Evolutionary conservation across 1,140 invertebrate genomes (phyloP), one percentile per base, ranked within the genome.

Genomic region (Cephus cinctus): DNA sequence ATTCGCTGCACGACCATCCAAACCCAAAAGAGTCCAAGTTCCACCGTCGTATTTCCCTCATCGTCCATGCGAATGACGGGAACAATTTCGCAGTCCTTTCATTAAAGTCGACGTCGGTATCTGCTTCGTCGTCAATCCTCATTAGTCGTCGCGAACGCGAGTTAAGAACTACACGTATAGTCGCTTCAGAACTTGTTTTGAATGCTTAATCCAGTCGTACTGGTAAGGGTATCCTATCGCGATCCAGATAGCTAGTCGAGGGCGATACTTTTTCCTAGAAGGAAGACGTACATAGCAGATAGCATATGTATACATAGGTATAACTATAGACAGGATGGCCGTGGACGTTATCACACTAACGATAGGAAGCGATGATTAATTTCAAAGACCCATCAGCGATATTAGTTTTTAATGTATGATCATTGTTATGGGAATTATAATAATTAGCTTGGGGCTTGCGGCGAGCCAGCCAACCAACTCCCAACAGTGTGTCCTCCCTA

Each of bases 341-440:
- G n/a, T n/a, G n/a, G n/a, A n/a, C n/a, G n/a, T 38, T 38, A 19
- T 40, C n/a, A 22, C 20, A 22, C 16, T 12, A 40, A 23, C 3
- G 5, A 12, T 34, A 34, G 31, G 11, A 34, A 25, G 12, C 18
- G 30, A 62, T 58, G 58, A 58, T 62, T 62, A 62, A 62, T 61
- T 61, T 50, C 18, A 12, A 47, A 18, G 19, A 60, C 39, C 48
- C 50, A 42, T 52, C 55, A 57, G 48, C 39, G 40, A 53, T 47
- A 65, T 63, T 57, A 61, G 45, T 63, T 65, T 63, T 63, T 59
- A 59, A 65, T 54, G 46, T 23, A 47, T 22, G 25, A 53, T 21
- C 50, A 53, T 55, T 53, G 53, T 51, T 51, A 11, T 40, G 63
- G 55, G 59, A 61, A 56, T 52, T 53, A 57, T 54, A 55, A 65